Evolutionary conservation across 2,888 invertebrate species (phyloP).

Genomic region (Xestia xanthographa): DNA sequence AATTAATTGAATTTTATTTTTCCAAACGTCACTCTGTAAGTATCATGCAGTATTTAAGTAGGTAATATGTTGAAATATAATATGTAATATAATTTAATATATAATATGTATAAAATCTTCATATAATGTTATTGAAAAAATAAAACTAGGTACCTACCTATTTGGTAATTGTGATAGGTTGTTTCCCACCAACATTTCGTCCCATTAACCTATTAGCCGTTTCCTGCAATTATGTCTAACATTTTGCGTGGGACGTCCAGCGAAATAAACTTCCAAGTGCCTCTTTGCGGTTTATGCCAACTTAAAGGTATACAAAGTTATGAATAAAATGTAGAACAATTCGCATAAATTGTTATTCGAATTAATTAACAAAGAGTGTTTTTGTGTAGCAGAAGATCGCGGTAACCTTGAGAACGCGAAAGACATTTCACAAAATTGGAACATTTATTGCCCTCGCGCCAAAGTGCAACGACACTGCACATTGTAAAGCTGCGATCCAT

Average conservation of each 20-base stretch:
- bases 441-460: conserved; percentile 31
- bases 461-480: conserved; percentile 55
- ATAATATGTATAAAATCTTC: neutral
- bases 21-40: neutral
- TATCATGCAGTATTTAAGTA: neutral
- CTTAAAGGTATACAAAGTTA: neutral
- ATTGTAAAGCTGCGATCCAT: conserved; percentile 21
- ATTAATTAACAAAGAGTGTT: neutral
- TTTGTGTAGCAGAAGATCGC: conserved; percentile 4
- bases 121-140: neutral
- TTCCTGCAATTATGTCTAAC: conserved; percentile 50
- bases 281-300: neutral
- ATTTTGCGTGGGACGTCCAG: conserved; percentile 35
- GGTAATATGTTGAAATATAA: too few relatives aligned
- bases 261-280: conserved; percentile 18
- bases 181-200: conserved; percentile 22
- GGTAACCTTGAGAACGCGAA: conserved; percentile 37
- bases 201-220: conserved; percentile 49
- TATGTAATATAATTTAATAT: too few relatives aligned
- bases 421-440: conserved; percentile 44
- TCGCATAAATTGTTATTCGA: neutral
- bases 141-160: neutral
- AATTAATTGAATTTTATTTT: neutral
- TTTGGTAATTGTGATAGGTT: neutral
- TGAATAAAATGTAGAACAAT: conserved; percentile 1